phyloP scores from a whole-genome alignment of 2,888 invertebrate species.

The Caenorhabditis imperialis region DNA sequence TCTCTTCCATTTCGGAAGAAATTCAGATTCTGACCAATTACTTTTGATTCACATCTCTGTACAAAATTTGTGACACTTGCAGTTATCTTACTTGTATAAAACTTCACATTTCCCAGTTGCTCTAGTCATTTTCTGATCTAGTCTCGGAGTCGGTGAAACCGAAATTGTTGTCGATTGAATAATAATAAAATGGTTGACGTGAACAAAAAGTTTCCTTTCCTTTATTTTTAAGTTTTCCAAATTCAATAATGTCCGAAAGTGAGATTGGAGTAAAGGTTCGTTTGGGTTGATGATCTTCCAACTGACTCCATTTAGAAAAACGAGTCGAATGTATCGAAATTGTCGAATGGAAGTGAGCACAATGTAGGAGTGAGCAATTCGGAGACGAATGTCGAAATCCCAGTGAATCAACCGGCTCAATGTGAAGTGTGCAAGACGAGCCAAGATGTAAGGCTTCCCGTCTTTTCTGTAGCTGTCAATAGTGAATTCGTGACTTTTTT shows the following conservation, averaged over 20 bases:
- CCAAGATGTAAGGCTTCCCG: conserved; percentile 25
- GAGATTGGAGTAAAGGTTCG: conserved; percentile 4
- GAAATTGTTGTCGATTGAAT: conserved; percentile 2
- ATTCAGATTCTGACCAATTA: too few species aligned
- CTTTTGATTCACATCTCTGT: conserved; percentile 21
- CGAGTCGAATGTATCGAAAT: conserved; percentile 21
- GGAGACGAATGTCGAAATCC: not conserved
- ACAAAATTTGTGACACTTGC: conserved; percentile 18
- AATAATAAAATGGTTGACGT: conserved; percentile 2
- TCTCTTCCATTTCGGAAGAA: conserved; percentile 1
- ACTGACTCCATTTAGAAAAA: conserved; percentile 4
- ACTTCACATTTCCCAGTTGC: conserved; percentile 19
- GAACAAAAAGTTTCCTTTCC: too few species aligned
- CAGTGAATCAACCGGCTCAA: not conserved
- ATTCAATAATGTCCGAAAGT: conserved; percentile 16
- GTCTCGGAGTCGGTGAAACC: conserved; percentile 30
- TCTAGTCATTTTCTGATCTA: conserved; percentile 33
- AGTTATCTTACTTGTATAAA: not conserved
- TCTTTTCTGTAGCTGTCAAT: not conserved
- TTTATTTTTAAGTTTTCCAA: conserved; percentile 7
- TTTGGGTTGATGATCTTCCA: too few species aligned
- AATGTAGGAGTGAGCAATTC: not conserved
- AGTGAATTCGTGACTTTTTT: conserved; percentile 32
- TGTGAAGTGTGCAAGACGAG: conserved; percentile 24
- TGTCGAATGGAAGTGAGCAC: not conserved